Base-by-base conservation (phyloP, 2,888 invertebrate genomes). In the Pterostichus madidus region DNA sequence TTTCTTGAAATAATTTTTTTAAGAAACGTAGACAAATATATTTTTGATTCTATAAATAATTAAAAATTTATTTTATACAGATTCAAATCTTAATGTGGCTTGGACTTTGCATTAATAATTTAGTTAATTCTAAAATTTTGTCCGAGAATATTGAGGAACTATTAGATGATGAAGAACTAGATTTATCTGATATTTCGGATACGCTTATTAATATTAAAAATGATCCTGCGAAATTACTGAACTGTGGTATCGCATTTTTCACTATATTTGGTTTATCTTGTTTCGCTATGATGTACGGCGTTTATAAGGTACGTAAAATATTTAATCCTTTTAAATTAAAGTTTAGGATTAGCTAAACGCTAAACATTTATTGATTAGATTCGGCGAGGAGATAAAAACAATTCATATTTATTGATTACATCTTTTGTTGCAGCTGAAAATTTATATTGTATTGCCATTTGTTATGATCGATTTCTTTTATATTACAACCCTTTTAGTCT, bases 381-480 rank as follows among this genome's bases (percentile, higher is more conserved):
- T 39, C 5, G 5, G 7, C 8, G 39, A 39, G 0, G 39, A 39
- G 8, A 39, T 39, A 13, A 13, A 53, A 7, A 15, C 8, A 15
- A 17, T 53, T 53, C 13, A 53, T 39, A 39, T 52, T 61, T 61
- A 61, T 61, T 61, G 32, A 61, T 61, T 61, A 13, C 10, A 52
- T 52, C 10, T 17, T 56, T 64, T 64, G 64, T 64, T 83, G 13
- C 59, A 85, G 84, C 73, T 53, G 4, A 83, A 83, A 71, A 59
- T 82, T 0, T 24, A 71, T 1, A 68, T 80, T 13, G 78, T 85
- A 39, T 84, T 84, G 24, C 84, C 84, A 8, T 85, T 85, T 49
- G 68, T 83, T 4, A 5, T 85, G 15, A 78, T 84, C 24, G 83
- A 84, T 68, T 68, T 84, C 10, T 52, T 84, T 52, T 84, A 85